These are phyloP conservation scores for Elaphurus davidianus DNA, from an alignment of 2,113 vertebrate genomes.

Conservation along the genomic window DNA sequence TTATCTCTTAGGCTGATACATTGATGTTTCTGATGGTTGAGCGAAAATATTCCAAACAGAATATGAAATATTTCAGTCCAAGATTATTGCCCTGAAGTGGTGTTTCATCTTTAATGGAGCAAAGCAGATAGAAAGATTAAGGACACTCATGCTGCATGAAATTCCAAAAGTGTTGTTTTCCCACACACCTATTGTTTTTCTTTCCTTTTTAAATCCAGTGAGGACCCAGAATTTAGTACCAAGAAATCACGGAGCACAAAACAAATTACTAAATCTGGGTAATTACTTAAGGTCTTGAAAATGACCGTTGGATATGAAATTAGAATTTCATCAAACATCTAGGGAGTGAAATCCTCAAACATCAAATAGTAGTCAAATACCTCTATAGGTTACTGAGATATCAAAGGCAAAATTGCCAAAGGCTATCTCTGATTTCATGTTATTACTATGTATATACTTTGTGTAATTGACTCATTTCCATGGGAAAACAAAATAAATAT, in stretches of 20 bases:
- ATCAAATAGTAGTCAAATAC: neutral
- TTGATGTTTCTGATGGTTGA: neutral
- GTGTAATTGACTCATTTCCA: neutral
- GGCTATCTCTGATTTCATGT: neutral
- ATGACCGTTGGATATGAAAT: neutral
- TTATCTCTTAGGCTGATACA: neutral
- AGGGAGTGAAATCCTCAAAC: neutral
- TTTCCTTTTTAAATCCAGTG: neutral
- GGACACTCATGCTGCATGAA: neutral
- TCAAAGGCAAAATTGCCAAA: neutral
- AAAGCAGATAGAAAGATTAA: neutral
- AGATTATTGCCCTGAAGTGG: neutral
- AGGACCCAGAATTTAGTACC: neutral
- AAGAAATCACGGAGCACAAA: neutral
- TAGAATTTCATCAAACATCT: neutral
- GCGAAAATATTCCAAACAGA: neutral
- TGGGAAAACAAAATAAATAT: neutral
- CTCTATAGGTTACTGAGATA: neutral
- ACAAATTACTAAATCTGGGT: neutral
- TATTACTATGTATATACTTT: neutral
- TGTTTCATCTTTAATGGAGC: neutral
- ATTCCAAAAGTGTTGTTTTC: neutral
- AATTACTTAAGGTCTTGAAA: neutral
- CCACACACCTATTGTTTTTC: neutral
- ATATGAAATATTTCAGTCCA: neutral